Percentiles rank a stretch among this genome's conserved stretches.
Evolutionary conservation across 2,797 vertebrate genomes (phyloP).

Genomic region (Petrocephalus schoutedeni): DNA sequence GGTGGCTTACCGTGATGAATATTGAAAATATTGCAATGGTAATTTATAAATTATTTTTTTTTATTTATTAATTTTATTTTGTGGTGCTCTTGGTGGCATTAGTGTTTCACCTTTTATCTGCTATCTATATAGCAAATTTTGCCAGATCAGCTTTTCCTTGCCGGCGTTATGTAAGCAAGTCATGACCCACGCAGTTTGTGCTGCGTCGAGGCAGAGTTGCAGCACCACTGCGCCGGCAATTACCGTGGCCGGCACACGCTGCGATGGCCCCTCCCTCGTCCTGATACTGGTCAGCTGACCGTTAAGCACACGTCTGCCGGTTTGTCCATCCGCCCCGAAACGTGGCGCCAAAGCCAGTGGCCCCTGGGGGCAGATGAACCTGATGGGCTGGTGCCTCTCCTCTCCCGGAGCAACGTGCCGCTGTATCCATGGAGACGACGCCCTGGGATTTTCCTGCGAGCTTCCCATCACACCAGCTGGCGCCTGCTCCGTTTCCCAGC

Average conservation of each 20-base stretch:
- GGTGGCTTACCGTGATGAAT: not conserved
- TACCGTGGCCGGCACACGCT: not conserved
- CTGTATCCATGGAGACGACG: conserved; percentile 63
- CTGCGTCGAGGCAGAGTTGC: not conserved
- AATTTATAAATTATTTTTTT: not conserved
- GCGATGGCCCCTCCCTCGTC: not conserved
- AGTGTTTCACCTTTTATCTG: not conserved
- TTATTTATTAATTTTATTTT: not conserved
- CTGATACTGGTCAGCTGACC: not conserved
- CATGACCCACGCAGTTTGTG: not conserved
- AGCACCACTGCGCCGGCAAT: not conserved
- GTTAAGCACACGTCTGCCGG: not conserved
- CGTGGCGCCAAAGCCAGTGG: not conserved
- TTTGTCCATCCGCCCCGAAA: not conserved
- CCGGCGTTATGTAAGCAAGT: not conserved
- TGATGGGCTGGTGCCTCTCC: not conserved
- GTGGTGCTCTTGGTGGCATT: not conserved
- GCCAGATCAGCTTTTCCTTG: not conserved
- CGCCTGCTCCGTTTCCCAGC: conserved; percentile 52
- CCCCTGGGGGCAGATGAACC: not conserved
- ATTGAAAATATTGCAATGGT: not conserved
- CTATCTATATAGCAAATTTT: not conserved
- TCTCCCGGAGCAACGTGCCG: conserved; percentile 59
- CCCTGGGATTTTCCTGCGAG: conserved; percentile 54
- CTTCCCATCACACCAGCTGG: conserved; percentile 61